Evolutionary conservation across 2,113 vertebrate genomes (phyloP).

Genomic region (Oxyura jamaicensis): DNA sequence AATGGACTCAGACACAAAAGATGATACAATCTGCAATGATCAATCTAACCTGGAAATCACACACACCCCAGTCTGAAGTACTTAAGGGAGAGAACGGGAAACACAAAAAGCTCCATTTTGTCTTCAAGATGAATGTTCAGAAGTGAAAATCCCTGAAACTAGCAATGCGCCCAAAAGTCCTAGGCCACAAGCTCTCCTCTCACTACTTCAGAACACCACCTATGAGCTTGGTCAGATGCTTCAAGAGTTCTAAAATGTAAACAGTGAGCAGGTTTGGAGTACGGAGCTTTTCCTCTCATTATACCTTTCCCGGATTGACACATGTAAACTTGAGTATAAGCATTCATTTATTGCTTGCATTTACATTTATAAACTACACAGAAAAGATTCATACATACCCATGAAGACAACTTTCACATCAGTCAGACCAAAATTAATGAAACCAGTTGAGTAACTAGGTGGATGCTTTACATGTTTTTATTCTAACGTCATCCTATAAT

Average conservation of each 20-base stretch:
- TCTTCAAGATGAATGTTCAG: not conserved
- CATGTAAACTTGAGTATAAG: not conserved
- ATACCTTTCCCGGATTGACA: not conserved
- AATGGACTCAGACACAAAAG: not conserved
- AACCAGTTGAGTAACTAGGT: conserved; percentile 61
- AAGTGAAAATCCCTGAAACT: not conserved
- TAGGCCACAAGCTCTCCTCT: not conserved
- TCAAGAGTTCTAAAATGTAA: not conserved
- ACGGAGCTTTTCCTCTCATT: not conserved
- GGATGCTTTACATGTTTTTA: conserved; percentile 62
- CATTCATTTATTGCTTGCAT: conserved; percentile 32
- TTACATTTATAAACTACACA: conserved; percentile 59
- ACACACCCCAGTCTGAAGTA: not conserved
- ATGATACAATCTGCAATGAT: not conserved
- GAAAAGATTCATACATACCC: conserved; percentile 66
- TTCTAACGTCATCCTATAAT: conserved; percentile 60
- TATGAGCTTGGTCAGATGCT: not conserved
- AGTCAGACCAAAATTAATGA: conserved; percentile 75
- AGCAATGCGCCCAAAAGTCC: not conserved
- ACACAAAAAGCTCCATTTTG: not conserved
- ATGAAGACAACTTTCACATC: conserved; percentile 64
- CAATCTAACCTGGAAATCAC: not conserved
- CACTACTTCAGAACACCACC: not conserved
- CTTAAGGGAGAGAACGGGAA: not conserved
- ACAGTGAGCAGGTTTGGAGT: not conserved